Evolutionary conservation across 2,797 vertebrate genomes (phyloP), one percentile per base, ranked within the genome.

Genomic region (Siniperca obscura): DNA sequence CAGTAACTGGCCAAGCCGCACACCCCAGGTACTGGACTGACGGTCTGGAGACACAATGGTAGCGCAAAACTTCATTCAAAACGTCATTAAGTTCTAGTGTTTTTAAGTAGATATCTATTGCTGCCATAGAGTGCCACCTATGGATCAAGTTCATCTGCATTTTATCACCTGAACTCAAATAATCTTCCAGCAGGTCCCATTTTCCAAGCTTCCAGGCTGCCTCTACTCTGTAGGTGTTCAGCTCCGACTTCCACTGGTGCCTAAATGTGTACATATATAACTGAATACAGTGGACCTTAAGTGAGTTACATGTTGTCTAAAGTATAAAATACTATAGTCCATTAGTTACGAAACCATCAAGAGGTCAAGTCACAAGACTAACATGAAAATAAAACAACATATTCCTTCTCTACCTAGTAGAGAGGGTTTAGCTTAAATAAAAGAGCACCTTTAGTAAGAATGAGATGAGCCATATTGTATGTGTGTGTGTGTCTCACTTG

Each of bases 141-240:
- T 2, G 4, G 10, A 22, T 74, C 2, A 55, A 16, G 9, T 50
- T 21, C 11, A 21, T 38, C 19, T 1, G 8, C 14, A 21, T 61
- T 60, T 65, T 38, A 34, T 85, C 89, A 98, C 98, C 97, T 94
- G 97, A 96, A 87, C 95, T 96, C 83, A 99, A 94, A 90, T 99
- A 99, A 89, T 98, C 98, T 78, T 98, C 97, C 59, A 99, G 94
- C 78, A 97, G 95, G 92, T 99, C 98, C 98, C 98, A 99, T 34
- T 95, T 96, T 11, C 98, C 97, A 3, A 99, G 95, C 91, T 99
- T 99, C 98, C 98, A 99, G 65, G 98, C 98, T 38, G 98, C 98
- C 87, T 99, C 98, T 27, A 99, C 97, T 89, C 98, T 97, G 86
- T 99, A 99, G 0, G 96, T 96, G 88, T 99, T 99, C 83, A 99